Conservation (phyloP, 1,140 invertebrate genomes). For the Leptopilina boulardi region DNA sequence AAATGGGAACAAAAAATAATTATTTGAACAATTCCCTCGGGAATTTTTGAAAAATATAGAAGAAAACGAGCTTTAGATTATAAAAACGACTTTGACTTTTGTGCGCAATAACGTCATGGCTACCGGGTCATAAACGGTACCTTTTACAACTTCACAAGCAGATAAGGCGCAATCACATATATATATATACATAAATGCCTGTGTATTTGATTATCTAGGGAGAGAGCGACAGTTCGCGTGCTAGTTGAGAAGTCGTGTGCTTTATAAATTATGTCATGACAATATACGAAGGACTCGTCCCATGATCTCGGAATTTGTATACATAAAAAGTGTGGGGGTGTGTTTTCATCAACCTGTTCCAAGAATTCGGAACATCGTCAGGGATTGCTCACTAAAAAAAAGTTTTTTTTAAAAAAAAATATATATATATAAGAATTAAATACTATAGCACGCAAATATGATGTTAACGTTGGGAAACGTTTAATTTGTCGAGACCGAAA, state of each 20-base stretch:
- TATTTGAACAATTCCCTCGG: too few relatives aligned
- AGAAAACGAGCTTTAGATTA: neutral
- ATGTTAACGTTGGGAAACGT: conserved; percentile 72
- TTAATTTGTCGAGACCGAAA: conserved; percentile 69
- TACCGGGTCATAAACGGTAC: conserved; percentile 2
- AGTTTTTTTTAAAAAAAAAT: conserved; percentile 42
- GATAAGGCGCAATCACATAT: conserved; percentile 36
- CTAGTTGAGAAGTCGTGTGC: conserved; percentile 40
- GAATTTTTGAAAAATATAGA: neutral
- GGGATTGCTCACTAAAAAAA: conserved; percentile 38
- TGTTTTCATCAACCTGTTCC: conserved; percentile 59
- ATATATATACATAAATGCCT: conserved; percentile 41
- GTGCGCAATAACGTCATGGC: neutral
- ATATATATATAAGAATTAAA: conserved; percentile 44
- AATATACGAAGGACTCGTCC: conserved; percentile 54
- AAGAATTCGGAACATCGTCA: conserved; percentile 53
- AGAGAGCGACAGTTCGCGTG: conserved; percentile 56
- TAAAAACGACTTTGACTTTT: neutral
- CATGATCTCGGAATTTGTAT: conserved; percentile 55
- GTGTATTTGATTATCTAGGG: conserved; percentile 49
- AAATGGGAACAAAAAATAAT: too few relatives aligned
- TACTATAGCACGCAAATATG: conserved; percentile 69
- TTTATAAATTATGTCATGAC: conserved; percentile 58
- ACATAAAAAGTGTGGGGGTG: conserved; percentile 36
- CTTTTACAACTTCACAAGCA: conserved; percentile 26